Evolutionary conservation across 2,113 vertebrate genomes (phyloP), one percentile per base, ranked within the genome.

Genomic region (Ornithorhynchus anatinus): DNA sequence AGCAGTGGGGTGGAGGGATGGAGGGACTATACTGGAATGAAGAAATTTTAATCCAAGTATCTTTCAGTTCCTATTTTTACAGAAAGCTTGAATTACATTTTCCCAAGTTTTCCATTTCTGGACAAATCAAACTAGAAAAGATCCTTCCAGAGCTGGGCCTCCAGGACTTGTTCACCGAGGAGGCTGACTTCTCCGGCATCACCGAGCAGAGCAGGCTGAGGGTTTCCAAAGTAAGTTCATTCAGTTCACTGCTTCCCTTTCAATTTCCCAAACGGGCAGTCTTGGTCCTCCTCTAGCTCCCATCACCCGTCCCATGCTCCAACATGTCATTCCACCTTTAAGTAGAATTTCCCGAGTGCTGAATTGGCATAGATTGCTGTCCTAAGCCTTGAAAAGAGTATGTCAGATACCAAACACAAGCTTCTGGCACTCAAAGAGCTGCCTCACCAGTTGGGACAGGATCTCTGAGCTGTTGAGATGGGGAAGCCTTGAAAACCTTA

Each of bases 121-220:
- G 32, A 13, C 59, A 54, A 50, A 72, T 42, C 5, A 8, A 17
- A 4, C 5, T 82, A 12, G 51, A 72, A 35, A 7, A 50, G 45
- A 52, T 59, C 14, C 31, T 80, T 13, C 63, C 77, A 6, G 15
- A 17, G 29, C 31, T 80, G 66, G 77, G 62, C 33, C 62, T 85
- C 25, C 7, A 0, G 2, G 19, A 80, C 7, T 29, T 77, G 23
- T 72, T 69, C 42, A 51, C 51, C 0, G 6, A 1, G 0, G 0
- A 0, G 6, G 66, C 42, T 25, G 4, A 69, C 33, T 53, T 77
- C 15, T 85, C 77, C 0, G 33, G 51, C 42, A 69, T 77, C 50
- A 50, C 8, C 1, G 0, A 38, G 5, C 2, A 31, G 8, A 10
- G 1, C 16, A 53, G 47, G 2, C 31, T 72, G 23, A 7, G 31